Evolutionary conservation across 2,113 vertebrate species (phyloP).

Genomic region (Epinephelus cyanopodus): DNA sequence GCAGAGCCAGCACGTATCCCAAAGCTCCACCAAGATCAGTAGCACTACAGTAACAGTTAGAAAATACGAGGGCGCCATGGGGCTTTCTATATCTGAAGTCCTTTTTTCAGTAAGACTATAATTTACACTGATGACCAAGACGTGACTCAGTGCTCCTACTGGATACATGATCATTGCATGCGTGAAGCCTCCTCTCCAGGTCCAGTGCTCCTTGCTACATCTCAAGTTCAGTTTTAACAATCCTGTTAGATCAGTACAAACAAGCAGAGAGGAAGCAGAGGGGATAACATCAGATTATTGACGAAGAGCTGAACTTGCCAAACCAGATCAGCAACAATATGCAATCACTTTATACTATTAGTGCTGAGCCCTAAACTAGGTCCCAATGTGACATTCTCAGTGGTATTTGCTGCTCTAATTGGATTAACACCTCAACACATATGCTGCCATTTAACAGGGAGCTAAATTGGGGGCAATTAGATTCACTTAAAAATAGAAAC

Average conservation of each 20-base stretch:
- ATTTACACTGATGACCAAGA: not conserved
- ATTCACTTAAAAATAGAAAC: slow-evolving; percentile 55
- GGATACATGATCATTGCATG: not conserved
- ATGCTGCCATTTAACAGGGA: slow-evolving; percentile 50
- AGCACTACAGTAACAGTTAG: not conserved
- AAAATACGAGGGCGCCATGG: not conserved
- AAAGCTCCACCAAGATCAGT: not conserved
- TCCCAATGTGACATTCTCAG: slow-evolving; percentile 44
- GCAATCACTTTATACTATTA: slow-evolving; percentile 37
- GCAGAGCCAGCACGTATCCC: not conserved
- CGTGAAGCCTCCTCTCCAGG: not conserved
- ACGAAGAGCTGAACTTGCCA: slow-evolving; percentile 21
- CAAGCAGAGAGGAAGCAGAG: not conserved
- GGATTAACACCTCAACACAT: slow-evolving; percentile 49
- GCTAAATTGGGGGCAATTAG: slow-evolving; percentile 47
- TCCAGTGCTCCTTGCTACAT: not conserved
- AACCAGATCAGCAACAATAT: slow-evolving; percentile 25
- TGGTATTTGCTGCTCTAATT: slow-evolving; percentile 45
- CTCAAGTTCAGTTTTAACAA: not conserved
- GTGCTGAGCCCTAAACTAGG: slow-evolving; percentile 33
- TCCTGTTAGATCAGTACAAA: not conserved
- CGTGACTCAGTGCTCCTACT: not conserved
- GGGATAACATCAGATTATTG: slow-evolving; percentile 17
- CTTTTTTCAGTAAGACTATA: not conserved
- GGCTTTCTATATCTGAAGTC: not conserved